Conservation (phyloP, 2,113 vertebrate genomes). For the Lagopus muta region DNA sequence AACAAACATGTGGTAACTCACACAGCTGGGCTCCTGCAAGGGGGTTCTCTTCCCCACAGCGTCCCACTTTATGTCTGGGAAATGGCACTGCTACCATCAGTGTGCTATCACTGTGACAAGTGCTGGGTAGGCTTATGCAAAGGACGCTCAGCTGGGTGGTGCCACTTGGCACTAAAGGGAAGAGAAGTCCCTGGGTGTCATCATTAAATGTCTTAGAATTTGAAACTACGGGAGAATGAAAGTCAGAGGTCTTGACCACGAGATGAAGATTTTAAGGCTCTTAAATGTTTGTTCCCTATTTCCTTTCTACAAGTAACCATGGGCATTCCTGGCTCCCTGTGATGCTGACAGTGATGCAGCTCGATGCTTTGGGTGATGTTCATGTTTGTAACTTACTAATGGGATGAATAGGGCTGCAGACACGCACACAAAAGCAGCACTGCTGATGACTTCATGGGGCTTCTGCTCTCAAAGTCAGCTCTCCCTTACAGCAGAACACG, state of each 20-base stretch:
- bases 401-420: background rate
- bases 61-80: background rate
- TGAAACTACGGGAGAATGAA: background rate
- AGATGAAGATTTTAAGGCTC: background rate
- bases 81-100: background rate
- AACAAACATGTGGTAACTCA: accelerated
- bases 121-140: background rate
- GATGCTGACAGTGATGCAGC: background rate
- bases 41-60: background rate
- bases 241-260: background rate
- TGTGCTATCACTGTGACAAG: background rate
- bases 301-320: background rate
- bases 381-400: background rate
- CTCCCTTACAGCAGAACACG: background rate
- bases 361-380: background rate
- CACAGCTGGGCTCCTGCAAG: background rate
- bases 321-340: background rate
- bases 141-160: background rate
- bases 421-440: background rate
- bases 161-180: background rate
- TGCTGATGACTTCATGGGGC: background rate
- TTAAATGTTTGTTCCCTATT: background rate
- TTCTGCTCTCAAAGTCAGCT: background rate
- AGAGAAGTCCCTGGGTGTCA: background rate
- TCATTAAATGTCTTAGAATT: background rate